Evolutionary conservation across 1,140 invertebrate genomes (phyloP), one percentile per base, ranked within the genome.

Genomic region (Drosophila varians): DNA sequence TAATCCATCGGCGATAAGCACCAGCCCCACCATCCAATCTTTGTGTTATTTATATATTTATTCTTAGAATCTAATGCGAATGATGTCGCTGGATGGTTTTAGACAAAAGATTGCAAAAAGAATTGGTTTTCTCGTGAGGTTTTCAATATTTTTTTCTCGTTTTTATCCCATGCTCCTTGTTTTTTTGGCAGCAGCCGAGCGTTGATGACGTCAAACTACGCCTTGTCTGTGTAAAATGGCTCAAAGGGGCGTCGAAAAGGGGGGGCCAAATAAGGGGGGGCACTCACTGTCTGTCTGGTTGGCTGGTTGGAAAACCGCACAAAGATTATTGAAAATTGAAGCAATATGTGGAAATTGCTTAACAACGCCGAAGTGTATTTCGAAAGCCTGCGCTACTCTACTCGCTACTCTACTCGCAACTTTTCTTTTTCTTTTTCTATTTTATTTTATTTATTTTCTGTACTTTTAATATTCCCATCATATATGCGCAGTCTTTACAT

Each of bases 171-270:
- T 52, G 16, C 19, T 23, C 26, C 48, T 66, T 66, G 34, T 66
- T 53, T 66, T 53, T 60, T 72, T 66, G 74, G 58, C 58, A 64
- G 40, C 46, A 31, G 34, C 38, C 34, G 36, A 47, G 38, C 54
- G 71, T 79, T 62, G 68, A 60, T 86, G 80, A 86, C 80, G 80
- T 86, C 80, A 86, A 86, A 76, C 64, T 77, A 47, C 38, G 64
- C 64, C 64, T 66, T 66, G 64, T 51, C 60, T 45, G 64, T 66
- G 64, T 53, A 66, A 53, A 34, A 21, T 49, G 26, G 21, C 25
- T n/a, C 16, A 12, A 38, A 38, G 36, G 36, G 14, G 34, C 4
- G 36, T 3, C 9, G 21, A 23, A 19, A 28, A n/a, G 60, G 26
- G 4, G 16, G 49, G 2, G 52, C 7, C 3, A 5, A 7, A 8